Evolutionary conservation across 2,113 vertebrate genomes (phyloP), one percentile per base, ranked within the genome.

Genomic region (Nibea coibor): DNA sequence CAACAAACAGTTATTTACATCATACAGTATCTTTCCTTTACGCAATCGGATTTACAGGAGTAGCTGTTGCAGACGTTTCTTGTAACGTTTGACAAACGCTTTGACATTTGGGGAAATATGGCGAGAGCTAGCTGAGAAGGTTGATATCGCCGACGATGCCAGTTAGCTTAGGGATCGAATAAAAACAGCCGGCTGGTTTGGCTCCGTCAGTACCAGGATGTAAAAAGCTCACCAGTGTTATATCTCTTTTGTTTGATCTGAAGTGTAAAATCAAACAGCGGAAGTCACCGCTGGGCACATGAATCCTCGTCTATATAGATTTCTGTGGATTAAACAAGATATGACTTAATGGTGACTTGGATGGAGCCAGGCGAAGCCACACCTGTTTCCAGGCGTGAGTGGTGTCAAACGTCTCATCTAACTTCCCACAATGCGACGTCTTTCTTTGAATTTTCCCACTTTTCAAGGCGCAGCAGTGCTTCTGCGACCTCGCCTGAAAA

Each of bases 1-100:
- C 83, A 80, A 81, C 66, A 81, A 9, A 76, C 58, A 66, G 54
- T 53, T 39, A 8, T 35, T 75, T 67, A 67, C 69, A 72, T 72
- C 71, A 72, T 2, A 81, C 53, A 43, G 47, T 19, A 64, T 76
- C 64, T 81, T 83, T 63, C 70, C 59, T 77, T 80, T 62, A 84
- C 86, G 74, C 72, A 78, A 65, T 57, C 22, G 2, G 19, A 69
- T 78, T 78, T 59, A 80, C 43, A 72, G 50, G 53, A 70, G 72
- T 10, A 56, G 76, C 59, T 76, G 10, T 57, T 78, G 80, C 57
- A 73, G 68, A 62, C 35, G 53, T 59, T 43, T 39, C 50, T 68
- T 28, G 58, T 68, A 72, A 59, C 3, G 10, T 65, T 24, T 35
- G 53, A 62, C 56, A 16, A 47, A 28, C 26, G 42, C 28, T 73